Evolutionary conservation across 2,888 invertebrate species (phyloP).

Genomic region (Seira musarum): DNA sequence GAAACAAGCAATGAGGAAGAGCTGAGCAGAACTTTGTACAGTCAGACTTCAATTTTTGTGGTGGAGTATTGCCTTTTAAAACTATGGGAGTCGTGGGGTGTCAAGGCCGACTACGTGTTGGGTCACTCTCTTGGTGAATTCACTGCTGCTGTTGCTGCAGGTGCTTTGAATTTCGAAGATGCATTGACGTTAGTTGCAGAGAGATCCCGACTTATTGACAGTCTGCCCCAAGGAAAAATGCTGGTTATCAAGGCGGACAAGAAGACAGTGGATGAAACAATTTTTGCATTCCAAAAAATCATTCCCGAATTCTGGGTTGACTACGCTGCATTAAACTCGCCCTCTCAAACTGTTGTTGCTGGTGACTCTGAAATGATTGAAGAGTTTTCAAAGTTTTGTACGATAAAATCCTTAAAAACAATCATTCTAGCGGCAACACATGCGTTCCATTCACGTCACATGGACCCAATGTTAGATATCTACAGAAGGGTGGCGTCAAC

Average conservation of each 20-base stretch:
- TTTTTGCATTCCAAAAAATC: not conserved
- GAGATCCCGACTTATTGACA: conserved; percentile 57
- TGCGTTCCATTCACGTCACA: conserved; percentile 56
- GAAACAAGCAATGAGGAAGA: no score
- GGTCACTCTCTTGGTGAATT: no score
- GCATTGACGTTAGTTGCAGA: conserved; percentile 58
- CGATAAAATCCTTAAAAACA: conserved; percentile 21
- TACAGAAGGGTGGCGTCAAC: conserved; percentile 25
- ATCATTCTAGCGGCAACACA: conserved; percentile 41
- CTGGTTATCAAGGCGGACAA: conserved; percentile 55
- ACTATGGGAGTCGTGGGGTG: no score
- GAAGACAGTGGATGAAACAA: not conserved
- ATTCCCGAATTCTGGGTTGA: conserved; percentile 14
- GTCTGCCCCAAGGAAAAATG: conserved; percentile 55
- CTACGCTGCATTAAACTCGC: conserved; percentile 59
- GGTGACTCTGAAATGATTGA: conserved; percentile 27
- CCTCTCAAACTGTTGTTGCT: conserved; percentile 58
- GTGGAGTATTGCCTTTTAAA: no score
- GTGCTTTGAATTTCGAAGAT: no score
- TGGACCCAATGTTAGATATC: conserved; percentile 56
- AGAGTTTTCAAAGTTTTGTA: conserved; percentile 11
- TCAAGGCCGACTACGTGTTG: no score
- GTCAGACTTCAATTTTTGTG: no score
- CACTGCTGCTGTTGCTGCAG: no score
- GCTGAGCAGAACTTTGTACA: no score